Evolutionary conservation across 2,888 invertebrate species (phyloP), one percentile per base, ranked within the genome.

Genomic region (Acronicta leporina): DNA sequence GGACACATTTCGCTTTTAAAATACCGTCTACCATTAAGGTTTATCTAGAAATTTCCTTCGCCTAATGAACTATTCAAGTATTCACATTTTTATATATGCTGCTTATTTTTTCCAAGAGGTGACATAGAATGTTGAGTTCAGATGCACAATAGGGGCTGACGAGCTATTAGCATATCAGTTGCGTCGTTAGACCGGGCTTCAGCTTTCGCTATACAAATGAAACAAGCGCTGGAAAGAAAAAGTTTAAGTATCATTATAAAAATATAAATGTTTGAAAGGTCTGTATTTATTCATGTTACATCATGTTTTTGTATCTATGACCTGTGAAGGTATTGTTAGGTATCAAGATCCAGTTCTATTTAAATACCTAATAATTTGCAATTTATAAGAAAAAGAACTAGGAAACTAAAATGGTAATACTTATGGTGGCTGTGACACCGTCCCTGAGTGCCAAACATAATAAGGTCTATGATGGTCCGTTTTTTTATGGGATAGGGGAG

Each of bases 161-260:
- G 88, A 91, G 80, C 70, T 80, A 88, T 88, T 89, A 88, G 85
- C 89, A 88, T 88, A 87, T 86, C 87, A 85, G 83, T 85, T 79
- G 83, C 81, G 78, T 85, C 82, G 83, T 87, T 85, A 87, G 82
- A 75, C 59, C 16, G 65, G 56, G 61, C 56, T 80, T 68, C 79
- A 80, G 61, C 67, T 64, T 74, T 43, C 60, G 66, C 67, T 73
- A 53, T 66, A 70, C 76, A 66, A 80, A 83, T 73, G 76, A 76
- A 84, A 83, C 76, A 81, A 78, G 80, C 68, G 48, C 40, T 64
- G 51, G 50, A 60, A 64, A 43, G 58, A 60, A 55, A 72, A 79
- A 70, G 68, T 77, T 76, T 66, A 38, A 45, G 20, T 43, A 44
- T 13, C 30, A 51, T 63, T 66, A 59, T 63, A 63, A n/a, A n/a